Evolutionary conservation across 2,113 vertebrate genomes (phyloP), one percentile per base, ranked within the genome.

Genomic region (human): DNA sequence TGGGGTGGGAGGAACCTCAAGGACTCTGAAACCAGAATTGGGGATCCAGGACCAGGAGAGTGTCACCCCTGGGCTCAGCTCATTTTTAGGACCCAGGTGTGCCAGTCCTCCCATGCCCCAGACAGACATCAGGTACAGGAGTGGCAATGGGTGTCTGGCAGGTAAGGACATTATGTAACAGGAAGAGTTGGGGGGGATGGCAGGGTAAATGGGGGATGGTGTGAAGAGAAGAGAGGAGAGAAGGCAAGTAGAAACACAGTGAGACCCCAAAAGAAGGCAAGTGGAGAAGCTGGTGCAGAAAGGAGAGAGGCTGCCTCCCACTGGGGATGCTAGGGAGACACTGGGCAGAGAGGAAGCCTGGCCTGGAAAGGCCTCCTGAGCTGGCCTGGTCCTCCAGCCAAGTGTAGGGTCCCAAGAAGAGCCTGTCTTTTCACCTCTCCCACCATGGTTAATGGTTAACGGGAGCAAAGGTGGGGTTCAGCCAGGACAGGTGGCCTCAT

Each of bases 151-250:
- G 89, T 32, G 20, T 88, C 90, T 78, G 79, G 89, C 43, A 75
- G 75, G 93, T 16, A 30, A 73, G 83, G 68, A 27, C 35, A 4
- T 97, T 94, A 93, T 93, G 75, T 92, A 95, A 98, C 25, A 32
- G 64, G 64, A 61, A 57, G 20, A 45, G 0, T 4, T 35, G 87
- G 38, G 75, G 38, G 75, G 78, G 61, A 3, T 43, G 85, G 88
- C 55, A 75, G 38, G 48, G 68, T 38, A 48, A 38, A 18, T 16
- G 57, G 83, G 66, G 35, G 18, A 30, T 32, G n/a, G n/a, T 8
- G 43, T 8, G 43, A 35, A 50, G 50, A 90, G n/a, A 32, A 57
- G 64, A 48, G 50, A 30, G n/a, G 32, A 52, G 55, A 27, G 20
- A 38, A 66, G 16, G 76, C 12, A 20, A 30, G 78, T 7, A 45